Evolutionary conservation across 1,140 invertebrate genomes (phyloP), one percentile per base, ranked within the genome.

Genomic region (Telenomus remus): DNA sequence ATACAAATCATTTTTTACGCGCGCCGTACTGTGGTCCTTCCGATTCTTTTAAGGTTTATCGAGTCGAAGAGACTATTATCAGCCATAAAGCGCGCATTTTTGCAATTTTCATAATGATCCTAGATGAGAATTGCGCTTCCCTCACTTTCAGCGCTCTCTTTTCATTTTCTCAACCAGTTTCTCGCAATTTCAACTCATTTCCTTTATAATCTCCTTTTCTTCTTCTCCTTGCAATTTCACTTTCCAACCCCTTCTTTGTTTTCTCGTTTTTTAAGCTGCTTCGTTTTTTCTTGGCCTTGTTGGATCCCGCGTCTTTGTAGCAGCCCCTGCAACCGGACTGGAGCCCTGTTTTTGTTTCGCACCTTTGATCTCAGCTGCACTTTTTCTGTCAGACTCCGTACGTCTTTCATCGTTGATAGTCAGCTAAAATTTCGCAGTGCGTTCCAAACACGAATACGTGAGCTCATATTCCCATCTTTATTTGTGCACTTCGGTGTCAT

Each of bases 21-120:
- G 66, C 49, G n/a, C 34, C 35, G 43, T 12, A 35, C 43, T 61
- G 59, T 56, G 46, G 27, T 39, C 39, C 34, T 60, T 73, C 47
- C 42, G 61, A 61, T 70, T 70, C 44, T 48, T 61, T 61, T 47
- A 53, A 60, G 54, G 48, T 65, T 73, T 73, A 73, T 73, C 37
- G 70, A 73, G 43, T 60, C 56, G 50, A 64, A 65, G 53, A 39
- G 60, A 61, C 47, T 14, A 73, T 59, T 65, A 73, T 73, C 70
- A 65, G 39, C 48, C 53, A 63, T 51, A 56, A 39, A 42, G n/a
- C 47, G 34, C 49, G 47, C 51, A 50, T 35, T 71, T 70, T 60
- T 70, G 50, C 66, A 70, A 70, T 70, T 70, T 70, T 70, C 60
- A 53, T 70, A 70, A 70, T 61, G 56, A 71, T 63, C 43, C 61